phyloP scores from a whole-genome alignment of 2,888 invertebrate species.

The Drosophila phalerata region DNA sequence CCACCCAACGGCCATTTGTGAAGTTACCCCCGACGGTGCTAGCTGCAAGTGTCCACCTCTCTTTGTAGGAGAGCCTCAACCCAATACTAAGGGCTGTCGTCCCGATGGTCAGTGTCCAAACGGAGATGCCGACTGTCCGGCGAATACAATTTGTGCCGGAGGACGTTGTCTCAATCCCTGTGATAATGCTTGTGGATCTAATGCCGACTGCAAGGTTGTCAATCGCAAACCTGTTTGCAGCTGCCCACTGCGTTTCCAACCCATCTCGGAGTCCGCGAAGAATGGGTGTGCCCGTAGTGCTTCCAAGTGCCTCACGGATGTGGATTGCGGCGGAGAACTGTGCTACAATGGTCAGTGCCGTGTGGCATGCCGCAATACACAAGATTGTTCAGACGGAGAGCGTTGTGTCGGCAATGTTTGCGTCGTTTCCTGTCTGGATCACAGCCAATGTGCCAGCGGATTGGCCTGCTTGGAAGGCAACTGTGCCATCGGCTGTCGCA shows the following conservation, averaged over 20 bases:
- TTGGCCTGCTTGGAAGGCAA: constrained; percentile 93
- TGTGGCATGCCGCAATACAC: constrained; percentile 91
- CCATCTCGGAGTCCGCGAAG: constrained; percentile 87
- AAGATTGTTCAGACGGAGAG: constrained; percentile 93
- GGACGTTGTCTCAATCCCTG: constrained; percentile 93
- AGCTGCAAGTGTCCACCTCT: constrained; percentile 92
- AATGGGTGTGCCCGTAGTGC: constrained; percentile 91
- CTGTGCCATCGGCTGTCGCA: constrained; percentile 94
- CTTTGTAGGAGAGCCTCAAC: constrained; percentile 89
- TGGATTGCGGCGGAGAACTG: constrained; percentile 92
- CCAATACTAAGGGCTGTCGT: constrained; percentile 90
- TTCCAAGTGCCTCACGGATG: constrained; percentile 89
- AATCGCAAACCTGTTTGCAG: constrained; percentile 92
- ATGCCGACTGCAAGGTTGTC: constrained; percentile 92
- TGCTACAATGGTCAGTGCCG: constrained; percentile 94
- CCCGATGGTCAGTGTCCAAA: constrained; percentile 91
- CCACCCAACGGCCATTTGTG: constrained; percentile 92
- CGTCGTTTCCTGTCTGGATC: constrained; percentile 91
- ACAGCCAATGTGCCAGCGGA: constrained; percentile 92
- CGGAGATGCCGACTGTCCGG: constrained; percentile 91
- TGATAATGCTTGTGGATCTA: constrained; percentile 92
- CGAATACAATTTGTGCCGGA: constrained; percentile 90
- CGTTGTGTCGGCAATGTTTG: constrained; percentile 92
- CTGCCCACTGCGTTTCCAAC: constrained; percentile 91
- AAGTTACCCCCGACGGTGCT: constrained; percentile 89